These are phyloP conservation scores for Corella eumyota DNA, from an alignment of 23 tunicate genomes.

Conservation along the genomic window DNA sequence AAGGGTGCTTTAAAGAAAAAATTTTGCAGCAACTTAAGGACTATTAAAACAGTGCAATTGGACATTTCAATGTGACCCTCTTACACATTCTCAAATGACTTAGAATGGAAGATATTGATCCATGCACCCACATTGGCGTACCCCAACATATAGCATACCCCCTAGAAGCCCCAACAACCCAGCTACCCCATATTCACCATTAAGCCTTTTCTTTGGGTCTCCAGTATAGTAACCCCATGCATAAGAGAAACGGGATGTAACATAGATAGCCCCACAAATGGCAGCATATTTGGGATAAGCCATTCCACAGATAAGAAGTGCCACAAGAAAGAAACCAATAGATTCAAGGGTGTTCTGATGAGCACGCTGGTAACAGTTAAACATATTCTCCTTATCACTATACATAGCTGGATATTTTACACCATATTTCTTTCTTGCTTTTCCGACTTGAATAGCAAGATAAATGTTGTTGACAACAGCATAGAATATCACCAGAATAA, in stretches of 20 bases:
- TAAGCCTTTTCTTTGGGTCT: slow-evolving; percentile 84
- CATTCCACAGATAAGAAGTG: slow-evolving; percentile 33
- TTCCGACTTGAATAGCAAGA: slow-evolving; percentile 62
- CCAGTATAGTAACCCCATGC: slow-evolving; percentile 99
- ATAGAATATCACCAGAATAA: slow-evolving; percentile 52
- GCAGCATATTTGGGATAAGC: slow-evolving; percentile 62
- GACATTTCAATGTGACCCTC: no score
- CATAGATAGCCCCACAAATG: slow-evolving; percentile 60
- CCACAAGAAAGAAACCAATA: slow-evolving; percentile 30
- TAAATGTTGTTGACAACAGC: slow-evolving; percentile 55
- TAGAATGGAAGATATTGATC: slow-evolving; percentile 24
- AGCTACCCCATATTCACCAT: slow-evolving; percentile 68
- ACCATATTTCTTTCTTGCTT: slow-evolving; percentile 63
- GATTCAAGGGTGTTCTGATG: slow-evolving; percentile 97
- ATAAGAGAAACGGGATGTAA: slow-evolving; percentile 80
- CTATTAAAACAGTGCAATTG: no score
- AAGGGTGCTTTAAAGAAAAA: no score
- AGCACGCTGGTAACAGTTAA: slow-evolving; percentile 92
- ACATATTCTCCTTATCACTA: slow-evolving; percentile 36
- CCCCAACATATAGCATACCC: slow-evolving; percentile 40
- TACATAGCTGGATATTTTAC: slow-evolving; percentile 91
- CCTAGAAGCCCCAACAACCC: slow-evolving; percentile 52
- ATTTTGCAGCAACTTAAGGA: no score
- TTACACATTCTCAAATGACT: not conserved
- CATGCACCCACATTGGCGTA: slow-evolving; percentile 50